phyloP scores from a whole-genome alignment of 2,797 vertebrate species.

The Arremon aurantiirostris region DNA sequence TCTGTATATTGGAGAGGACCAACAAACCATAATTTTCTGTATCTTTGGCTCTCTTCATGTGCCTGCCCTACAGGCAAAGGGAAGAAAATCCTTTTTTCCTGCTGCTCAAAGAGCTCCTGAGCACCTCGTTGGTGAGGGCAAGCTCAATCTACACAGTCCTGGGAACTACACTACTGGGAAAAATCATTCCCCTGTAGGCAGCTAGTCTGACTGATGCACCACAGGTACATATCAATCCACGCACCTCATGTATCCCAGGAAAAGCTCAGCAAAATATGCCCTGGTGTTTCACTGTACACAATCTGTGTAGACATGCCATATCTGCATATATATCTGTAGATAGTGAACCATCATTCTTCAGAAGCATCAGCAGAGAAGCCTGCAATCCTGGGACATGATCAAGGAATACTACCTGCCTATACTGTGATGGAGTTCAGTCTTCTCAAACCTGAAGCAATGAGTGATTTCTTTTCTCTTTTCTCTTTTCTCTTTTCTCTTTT shows the following conservation, averaged over 20 bases:
- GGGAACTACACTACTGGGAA: background rate
- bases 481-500: no score
- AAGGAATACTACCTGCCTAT: background rate
- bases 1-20: background rate
- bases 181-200: background rate
- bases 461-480: background rate
- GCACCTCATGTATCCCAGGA: background rate
- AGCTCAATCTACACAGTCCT: background rate
- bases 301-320: background rate
- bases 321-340: background rate
- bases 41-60: background rate
- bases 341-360: background rate
- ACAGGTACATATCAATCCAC: background rate
- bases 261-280: background rate
- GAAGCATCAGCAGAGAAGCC: background rate
- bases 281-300: background rate
- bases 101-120: background rate
- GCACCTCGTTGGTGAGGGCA: background rate
- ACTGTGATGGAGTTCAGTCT: background rate
- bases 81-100: background rate
- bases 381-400: background rate
- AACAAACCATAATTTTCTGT: background rate
- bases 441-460: background rate
- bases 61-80: background rate
- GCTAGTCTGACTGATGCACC: background rate